phyloP scores from a whole-genome alignment of 2,113 vertebrate genomes.

The Scomber scombrus region DNA sequence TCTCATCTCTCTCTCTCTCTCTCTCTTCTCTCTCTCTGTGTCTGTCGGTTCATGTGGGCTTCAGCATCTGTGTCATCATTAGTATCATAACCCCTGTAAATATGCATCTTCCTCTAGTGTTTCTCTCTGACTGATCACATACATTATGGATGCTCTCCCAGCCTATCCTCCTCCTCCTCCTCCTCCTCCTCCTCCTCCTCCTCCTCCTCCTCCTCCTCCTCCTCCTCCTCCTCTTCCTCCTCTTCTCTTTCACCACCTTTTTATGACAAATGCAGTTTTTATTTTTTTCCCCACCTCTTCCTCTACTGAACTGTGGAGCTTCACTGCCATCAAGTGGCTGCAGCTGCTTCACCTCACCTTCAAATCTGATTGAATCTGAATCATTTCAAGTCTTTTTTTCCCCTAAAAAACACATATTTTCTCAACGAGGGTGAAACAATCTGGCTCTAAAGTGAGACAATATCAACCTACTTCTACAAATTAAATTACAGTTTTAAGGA shows the following conservation, averaged over 20 bases:
- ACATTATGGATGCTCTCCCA: conserved; percentile 77
- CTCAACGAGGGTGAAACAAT: no score
- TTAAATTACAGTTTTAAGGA: no score
- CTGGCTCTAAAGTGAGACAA: no score
- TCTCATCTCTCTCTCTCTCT: no score
- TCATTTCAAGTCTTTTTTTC: no score
- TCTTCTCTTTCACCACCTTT: conserved; percentile 36
- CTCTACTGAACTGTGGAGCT: conserved; percentile 18
- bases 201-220: conserved; percentile 9
- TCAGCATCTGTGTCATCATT: conserved; percentile 69
- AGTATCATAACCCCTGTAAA: conserved; percentile 69
- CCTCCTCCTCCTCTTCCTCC: no score
- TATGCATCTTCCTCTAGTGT: conserved; percentile 72
- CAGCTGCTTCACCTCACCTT: neutral
- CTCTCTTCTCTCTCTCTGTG: no score
- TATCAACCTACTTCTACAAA: no score
- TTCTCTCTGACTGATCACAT: conserved; percentile 79
- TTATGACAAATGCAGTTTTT: conserved; percentile 55
- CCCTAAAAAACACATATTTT: no score
- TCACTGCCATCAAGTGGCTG: conserved; percentile 81
- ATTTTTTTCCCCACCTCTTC: conserved; percentile 20
- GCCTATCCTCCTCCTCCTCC: conserved; percentile 51
- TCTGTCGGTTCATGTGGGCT: conserved; percentile 12
- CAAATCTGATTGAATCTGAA: neutral
- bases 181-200: conserved; percentile 45